Evolutionary conservation across 2,888 invertebrate species (phyloP), one percentile per base, ranked within the genome.

Genomic region (Cantharis rustica): DNA sequence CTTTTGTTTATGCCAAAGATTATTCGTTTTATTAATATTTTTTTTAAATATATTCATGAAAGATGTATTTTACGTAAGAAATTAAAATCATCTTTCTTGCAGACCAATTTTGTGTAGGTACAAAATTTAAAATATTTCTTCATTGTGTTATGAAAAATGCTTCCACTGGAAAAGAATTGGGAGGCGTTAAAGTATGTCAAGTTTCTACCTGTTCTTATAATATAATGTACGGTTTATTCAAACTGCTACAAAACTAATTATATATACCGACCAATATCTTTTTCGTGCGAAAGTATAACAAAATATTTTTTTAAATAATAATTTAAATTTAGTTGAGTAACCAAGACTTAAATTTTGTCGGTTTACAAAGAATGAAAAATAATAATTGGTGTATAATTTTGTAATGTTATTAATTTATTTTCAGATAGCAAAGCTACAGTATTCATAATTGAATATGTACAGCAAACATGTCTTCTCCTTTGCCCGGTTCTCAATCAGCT

Each of bases 401-500:
- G 13, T 31, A 31, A 31, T 47, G 7, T 7, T 27, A 17, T n/a
- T 72, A 10, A 15, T 68, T 23, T 73, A 17, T 68, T 73, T 69
- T 69, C 16, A 68, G 47, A 68, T 17, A 61, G 10, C 15, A 3
- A 23, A 23, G 27, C 10, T 66, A 10, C 31, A 47, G 13, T 20
- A 20, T n/a, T 15, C n/a, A 61, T 13, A 13, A 26, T 23, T 72
- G 77, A 75, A 77, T 69, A 77, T 77, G 77, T 77, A 74, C 72
- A 69, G 64, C 31, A 73, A 75, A 69, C 79, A 84, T 84, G 84
- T 84, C 85, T 16, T 86, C 87, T 17, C 86, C 87, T 68, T 87
- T 88, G 23, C 86, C 86, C 66, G 87, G 87, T 75, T 85, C 85
- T 17, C 86, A 86, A 72, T 86, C 86, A 75, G 82, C 80, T 74